phyloP scores from a whole-genome alignment of 2,113 vertebrate species.

The Prionailurus viverrinus region DNA sequence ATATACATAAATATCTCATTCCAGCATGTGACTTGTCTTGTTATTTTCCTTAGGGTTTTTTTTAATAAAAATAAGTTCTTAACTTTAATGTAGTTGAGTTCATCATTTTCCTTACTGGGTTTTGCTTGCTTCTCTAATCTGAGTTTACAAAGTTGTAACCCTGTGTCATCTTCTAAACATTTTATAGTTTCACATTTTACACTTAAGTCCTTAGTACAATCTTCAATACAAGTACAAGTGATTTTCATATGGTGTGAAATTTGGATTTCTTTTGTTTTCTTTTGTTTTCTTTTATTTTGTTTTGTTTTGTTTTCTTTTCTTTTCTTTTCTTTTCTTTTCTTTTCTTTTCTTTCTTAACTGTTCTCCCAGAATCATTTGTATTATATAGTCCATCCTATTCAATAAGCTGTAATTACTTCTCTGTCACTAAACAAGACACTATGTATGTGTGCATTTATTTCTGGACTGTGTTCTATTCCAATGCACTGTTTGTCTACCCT shows the following conservation, averaged over 20 bases:
- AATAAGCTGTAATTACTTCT: neutral
- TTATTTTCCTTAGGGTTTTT: neutral
- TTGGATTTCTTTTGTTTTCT: neutral
- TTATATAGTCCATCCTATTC: neutral
- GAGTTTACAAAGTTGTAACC: neutral
- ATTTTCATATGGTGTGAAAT: neutral
- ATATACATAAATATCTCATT: constrained; percentile 1
- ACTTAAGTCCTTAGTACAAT: neutral
- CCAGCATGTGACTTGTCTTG: neutral
- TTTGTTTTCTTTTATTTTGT: too few species aligned
- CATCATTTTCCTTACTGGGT: neutral
- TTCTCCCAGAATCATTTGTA: neutral
- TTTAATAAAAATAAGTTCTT: neutral
- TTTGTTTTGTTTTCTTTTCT: too few species aligned
- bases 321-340: neutral
- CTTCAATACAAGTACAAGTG: neutral
- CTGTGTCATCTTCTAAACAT: neutral
- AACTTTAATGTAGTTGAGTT: neutral
- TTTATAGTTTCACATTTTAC: constrained; percentile 15
- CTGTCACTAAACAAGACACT: neutral
- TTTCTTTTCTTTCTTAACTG: neutral
- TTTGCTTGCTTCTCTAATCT: neutral
- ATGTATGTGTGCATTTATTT: neutral
- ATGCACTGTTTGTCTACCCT: neutral
- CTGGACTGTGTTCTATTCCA: neutral